Conservation (phyloP, 1,140 invertebrate genomes). For the Nasonia giraulti region DNA sequence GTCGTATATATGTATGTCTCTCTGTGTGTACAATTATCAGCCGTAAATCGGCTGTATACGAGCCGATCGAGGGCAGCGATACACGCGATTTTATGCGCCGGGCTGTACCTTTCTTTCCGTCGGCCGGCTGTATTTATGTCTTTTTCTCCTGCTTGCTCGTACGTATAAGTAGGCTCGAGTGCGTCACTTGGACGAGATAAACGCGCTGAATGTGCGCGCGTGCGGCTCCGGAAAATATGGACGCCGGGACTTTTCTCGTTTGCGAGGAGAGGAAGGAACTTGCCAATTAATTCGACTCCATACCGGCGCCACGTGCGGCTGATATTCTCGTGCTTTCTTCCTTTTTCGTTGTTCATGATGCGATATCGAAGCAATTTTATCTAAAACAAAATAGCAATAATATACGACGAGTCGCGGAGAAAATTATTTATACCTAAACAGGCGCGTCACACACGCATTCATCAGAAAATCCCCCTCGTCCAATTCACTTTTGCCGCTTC, state of each 20-base stretch:
- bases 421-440: neutral
- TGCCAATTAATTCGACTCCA: neutral
- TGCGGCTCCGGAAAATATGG: neutral
- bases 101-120: neutral
- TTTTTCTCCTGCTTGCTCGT: neutral
- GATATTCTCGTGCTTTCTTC: neutral
- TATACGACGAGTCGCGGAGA: too few species aligned
- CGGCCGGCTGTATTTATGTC: neutral
- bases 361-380: too few species aligned
- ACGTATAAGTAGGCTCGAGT: neutral
- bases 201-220: neutral
- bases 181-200: neutral
- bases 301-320: neutral
- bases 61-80: neutral
- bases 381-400: too few species aligned
- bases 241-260: neutral
- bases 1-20: neutral
- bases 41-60: constrained; percentile 20
- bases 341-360: too few species aligned
- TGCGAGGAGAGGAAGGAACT: neutral
- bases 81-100: neutral
- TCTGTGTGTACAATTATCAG: neutral
- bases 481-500: neutral
- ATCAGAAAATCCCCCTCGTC: neutral
- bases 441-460: neutral